phyloP scores from a whole-genome alignment of 2,888 invertebrate genomes.

The Choristoneura rosaceana region DNA sequence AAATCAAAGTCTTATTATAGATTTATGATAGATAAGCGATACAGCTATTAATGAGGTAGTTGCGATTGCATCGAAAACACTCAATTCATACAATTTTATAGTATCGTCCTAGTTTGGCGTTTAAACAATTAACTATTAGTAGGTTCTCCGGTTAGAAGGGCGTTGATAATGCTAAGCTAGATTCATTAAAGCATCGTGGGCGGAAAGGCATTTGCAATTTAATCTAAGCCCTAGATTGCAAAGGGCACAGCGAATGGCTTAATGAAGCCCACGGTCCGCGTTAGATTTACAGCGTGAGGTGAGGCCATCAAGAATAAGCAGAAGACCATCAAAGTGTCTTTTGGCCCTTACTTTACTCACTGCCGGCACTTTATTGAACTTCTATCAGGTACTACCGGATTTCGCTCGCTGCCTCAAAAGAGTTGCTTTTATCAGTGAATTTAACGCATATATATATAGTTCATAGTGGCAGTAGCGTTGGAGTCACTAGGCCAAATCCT shows the following conservation, averaged over 20 bases:
- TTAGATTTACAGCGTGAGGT: slow-evolving; percentile 6
- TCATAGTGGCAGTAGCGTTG: too few species aligned
- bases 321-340: background rate
- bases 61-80: background rate
- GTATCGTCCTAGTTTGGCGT: background rate
- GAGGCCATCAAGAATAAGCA: background rate
- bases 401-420: too few species aligned
- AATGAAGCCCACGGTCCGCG: slow-evolving; percentile 25
- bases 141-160: slow-evolving; percentile 5
- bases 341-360: background rate
- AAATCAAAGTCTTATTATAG: background rate
- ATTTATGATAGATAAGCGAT: slow-evolving; percentile 1
- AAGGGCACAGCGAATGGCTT: slow-evolving; percentile 41
- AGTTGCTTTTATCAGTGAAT: too few species aligned
- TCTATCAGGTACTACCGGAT: too few species aligned
- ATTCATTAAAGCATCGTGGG: slow-evolving; percentile 47
- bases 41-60: background rate
- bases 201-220: slow-evolving; percentile 46
- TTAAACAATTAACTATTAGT: background rate
- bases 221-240: slow-evolving; percentile 45
- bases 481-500: too few species aligned
- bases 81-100: background rate
- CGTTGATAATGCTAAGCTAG: slow-evolving; percentile 19
- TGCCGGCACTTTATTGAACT: background rate
- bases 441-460: too few species aligned